phyloP scores from a whole-genome alignment of 2,113 vertebrate genomes.

The Albula goreensis region DNA sequence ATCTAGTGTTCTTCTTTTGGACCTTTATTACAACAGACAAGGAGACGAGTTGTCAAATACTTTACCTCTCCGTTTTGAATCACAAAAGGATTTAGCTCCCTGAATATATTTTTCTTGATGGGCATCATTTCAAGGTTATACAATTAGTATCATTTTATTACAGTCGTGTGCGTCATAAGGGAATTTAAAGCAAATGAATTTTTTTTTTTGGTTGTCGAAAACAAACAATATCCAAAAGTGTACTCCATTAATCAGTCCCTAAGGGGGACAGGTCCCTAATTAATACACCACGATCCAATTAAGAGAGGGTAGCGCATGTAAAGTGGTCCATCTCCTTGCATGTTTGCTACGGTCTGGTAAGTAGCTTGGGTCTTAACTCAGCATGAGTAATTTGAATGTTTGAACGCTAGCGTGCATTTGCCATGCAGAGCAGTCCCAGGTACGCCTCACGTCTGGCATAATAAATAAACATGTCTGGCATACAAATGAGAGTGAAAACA shows the following conservation, averaged over 20 bases:
- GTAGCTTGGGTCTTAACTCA: not conserved
- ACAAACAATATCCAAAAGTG: not conserved
- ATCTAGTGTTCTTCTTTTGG: too few species aligned
- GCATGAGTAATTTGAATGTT: not conserved
- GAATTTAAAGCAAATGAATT: not conserved
- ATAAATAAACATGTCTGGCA: constrained; percentile 4
- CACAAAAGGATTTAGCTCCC: too few species aligned
- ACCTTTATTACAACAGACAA: too few species aligned
- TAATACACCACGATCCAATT: constrained; percentile 16
- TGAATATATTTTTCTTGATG: not conserved
- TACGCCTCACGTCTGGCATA: not conserved
- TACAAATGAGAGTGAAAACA: not conserved
- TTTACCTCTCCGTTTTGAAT: too few species aligned
- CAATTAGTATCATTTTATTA: not conserved
- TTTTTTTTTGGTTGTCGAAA: not conserved
- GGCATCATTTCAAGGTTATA: not conserved
- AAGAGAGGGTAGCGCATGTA: not conserved
- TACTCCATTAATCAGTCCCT: not conserved
- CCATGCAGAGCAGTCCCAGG: not conserved
- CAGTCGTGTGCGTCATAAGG: not conserved
- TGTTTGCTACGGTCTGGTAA: not conserved
- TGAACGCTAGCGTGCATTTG: not conserved
- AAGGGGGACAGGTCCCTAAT: not conserved
- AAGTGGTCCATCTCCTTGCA: not conserved
- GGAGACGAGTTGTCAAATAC: too few species aligned